Evolutionary conservation across 2,888 invertebrate genomes (phyloP).

Genomic region (Meiosimyza platycephala): DNA sequence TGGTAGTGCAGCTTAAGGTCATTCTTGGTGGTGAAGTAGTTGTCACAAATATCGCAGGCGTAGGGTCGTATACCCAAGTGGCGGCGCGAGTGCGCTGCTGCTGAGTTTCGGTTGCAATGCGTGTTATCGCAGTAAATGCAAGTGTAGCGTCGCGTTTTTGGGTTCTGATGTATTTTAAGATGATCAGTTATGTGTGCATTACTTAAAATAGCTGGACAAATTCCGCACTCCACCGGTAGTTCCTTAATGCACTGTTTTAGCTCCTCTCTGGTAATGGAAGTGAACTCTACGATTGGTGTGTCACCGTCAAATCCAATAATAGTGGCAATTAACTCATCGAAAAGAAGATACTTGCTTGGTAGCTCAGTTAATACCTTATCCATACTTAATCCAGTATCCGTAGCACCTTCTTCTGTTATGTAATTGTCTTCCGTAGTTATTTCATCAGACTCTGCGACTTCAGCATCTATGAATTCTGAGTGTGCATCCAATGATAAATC

Average conservation of each 20-base stretch:
- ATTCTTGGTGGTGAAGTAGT: constrained; percentile 61
- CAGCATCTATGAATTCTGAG: neutral
- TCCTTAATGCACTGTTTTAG: constrained; percentile 50
- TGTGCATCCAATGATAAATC: constrained; percentile 10
- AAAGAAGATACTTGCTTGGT: constrained; percentile 56
- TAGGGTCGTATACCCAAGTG: constrained; percentile 62
- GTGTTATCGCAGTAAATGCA: constrained; percentile 60
- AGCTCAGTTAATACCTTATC: constrained; percentile 30
- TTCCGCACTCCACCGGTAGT: constrained; percentile 60
- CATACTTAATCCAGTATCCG: neutral
- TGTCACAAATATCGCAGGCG: constrained; percentile 59
- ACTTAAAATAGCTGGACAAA: constrained; percentile 60
- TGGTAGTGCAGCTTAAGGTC: constrained; percentile 61
- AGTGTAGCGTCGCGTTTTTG: constrained; percentile 56
- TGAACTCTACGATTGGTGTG: constrained; percentile 60
- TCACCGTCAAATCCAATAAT: constrained; percentile 59
- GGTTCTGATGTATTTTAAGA: constrained; percentile 57
- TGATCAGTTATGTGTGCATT: constrained; percentile 53
- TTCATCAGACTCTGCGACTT: neutral
- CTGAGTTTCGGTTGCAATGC: constrained; percentile 59
- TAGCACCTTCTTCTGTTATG: neutral
- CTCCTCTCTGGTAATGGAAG: constrained; percentile 49
- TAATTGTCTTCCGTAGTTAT: neutral
- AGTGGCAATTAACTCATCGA: constrained; percentile 60
- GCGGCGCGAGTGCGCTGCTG: constrained; percentile 59